Percentiles rank a stretch among this genome's conserved stretches.
Evolutionary conservation across 2,113 vertebrate species (phyloP).

Genomic region (Gymnogyps californianus): DNA sequence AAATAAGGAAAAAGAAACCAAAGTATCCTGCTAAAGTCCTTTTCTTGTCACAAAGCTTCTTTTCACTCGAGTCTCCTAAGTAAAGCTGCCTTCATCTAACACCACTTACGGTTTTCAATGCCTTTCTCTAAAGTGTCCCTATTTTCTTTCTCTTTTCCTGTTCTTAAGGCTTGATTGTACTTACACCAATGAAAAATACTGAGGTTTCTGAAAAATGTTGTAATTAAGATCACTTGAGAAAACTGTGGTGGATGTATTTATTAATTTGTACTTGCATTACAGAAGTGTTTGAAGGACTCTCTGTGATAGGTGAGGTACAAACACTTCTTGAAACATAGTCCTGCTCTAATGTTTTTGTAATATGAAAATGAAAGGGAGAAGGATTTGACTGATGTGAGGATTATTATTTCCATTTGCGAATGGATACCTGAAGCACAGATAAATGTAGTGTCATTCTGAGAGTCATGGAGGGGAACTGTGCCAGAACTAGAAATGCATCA

Average conservation of each 20-base stretch:
- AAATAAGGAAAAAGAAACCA: background rate
- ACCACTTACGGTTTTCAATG: background rate
- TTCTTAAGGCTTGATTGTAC: constrained; percentile 5
- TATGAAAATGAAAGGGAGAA: background rate
- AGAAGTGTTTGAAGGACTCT: background rate
- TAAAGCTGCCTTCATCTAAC: background rate
- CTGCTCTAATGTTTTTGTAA: background rate
- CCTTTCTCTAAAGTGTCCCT: background rate
- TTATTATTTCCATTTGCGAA: background rate
- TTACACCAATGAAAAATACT: background rate
- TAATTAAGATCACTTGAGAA: background rate
- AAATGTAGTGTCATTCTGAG: background rate
- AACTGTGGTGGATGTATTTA: background rate
- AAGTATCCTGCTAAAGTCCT: background rate
- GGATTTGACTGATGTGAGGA: background rate
- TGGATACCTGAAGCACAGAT: background rate
- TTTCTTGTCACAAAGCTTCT: background rate
- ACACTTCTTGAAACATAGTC: background rate
- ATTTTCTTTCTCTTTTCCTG: constrained; percentile 24
- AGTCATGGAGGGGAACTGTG: background rate
- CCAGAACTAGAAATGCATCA: background rate
- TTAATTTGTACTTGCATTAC: background rate
- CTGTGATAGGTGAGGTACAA: background rate
- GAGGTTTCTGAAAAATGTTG: background rate
- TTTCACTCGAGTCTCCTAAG: background rate